Evolutionary conservation across 2,888 invertebrate genomes (phyloP).

Genomic region (Mechanitis mazaeus): DNA sequence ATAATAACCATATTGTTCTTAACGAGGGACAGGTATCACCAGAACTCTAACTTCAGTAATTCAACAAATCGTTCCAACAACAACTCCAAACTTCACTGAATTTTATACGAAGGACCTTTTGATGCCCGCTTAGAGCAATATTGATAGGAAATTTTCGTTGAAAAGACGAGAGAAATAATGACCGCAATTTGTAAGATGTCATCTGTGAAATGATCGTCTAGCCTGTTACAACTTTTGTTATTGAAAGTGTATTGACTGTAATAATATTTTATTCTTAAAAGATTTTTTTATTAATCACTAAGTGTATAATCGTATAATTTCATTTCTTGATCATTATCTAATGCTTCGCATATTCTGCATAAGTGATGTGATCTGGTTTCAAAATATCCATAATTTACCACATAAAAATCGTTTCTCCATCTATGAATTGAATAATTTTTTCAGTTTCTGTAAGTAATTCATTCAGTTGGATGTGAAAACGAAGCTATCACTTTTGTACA

Average conservation of each 20-base stretch:
- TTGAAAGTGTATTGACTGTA: no score
- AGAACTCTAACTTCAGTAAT: constrained; percentile 37
- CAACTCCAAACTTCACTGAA: constrained; percentile 44
- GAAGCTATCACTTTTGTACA: constrained; percentile 64
- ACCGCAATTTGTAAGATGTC: no score
- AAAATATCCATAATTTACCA: constrained; percentile 82
- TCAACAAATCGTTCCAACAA: constrained; percentile 55
- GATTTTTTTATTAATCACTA: constrained; percentile 25
- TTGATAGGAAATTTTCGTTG: constrained; percentile 25
- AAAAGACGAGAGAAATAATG: constrained; percentile 14
- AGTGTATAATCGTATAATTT: constrained; percentile 40
- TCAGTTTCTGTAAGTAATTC: constrained; percentile 72
- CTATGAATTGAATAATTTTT: constrained; percentile 77
- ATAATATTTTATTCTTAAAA: no score
- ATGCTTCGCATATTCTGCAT: constrained; percentile 81
- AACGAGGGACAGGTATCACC: constrained; percentile 29
- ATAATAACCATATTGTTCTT: constrained; percentile 10
- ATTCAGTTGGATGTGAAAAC: constrained; percentile 79
- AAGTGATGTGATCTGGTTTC: constrained; percentile 76
- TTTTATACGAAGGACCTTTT: constrained; percentile 51
- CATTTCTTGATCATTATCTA: constrained; percentile 70
- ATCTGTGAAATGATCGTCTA: no score
- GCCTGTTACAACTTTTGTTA: no score
- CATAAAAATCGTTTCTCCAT: constrained; percentile 77
- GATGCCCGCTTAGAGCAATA: constrained; percentile 35